Conservation (phyloP, 2,113 vertebrate species). For the Platichthys flesus region DNA sequence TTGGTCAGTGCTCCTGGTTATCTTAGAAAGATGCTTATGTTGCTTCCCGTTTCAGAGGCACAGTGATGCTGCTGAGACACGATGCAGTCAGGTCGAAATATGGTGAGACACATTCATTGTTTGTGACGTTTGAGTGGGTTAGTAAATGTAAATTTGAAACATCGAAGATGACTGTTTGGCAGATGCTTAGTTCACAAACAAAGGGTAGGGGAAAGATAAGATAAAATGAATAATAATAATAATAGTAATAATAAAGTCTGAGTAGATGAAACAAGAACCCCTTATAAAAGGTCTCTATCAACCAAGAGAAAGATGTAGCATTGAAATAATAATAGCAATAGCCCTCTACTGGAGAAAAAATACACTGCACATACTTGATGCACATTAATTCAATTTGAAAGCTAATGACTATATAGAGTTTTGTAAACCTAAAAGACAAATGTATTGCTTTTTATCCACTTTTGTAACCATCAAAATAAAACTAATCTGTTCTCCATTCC, state of each 20-base stretch:
- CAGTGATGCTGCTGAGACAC: constrained; percentile 92
- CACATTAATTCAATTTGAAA: background rate
- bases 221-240: background rate
- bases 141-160: constrained; percentile 6
- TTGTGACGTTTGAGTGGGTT: constrained; percentile 13
- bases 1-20: constrained; percentile 19
- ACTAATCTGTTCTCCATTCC: constrained; percentile 7
- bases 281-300: background rate
- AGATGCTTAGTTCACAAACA: background rate
- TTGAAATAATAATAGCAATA: background rate
- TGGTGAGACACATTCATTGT: constrained; percentile 78
- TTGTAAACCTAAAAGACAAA: constrained; percentile 5
- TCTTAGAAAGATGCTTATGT: constrained; percentile 23
- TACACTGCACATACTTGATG: background rate
- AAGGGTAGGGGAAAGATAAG: background rate
- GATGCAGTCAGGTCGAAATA: constrained; percentile 96
- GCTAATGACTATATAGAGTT: background rate
- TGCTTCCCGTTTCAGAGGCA: constrained; percentile 81
- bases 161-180: background rate
- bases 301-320: background rate
- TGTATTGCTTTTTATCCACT: background rate
- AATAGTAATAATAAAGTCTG: background rate
- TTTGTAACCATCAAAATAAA: background rate
- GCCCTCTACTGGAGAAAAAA: constrained; percentile 53
- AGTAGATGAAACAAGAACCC: background rate